Evolutionary conservation across 2,113 vertebrate species (phyloP), one percentile per base, ranked within the genome.

Genomic region (Tor tambroides): DNA sequence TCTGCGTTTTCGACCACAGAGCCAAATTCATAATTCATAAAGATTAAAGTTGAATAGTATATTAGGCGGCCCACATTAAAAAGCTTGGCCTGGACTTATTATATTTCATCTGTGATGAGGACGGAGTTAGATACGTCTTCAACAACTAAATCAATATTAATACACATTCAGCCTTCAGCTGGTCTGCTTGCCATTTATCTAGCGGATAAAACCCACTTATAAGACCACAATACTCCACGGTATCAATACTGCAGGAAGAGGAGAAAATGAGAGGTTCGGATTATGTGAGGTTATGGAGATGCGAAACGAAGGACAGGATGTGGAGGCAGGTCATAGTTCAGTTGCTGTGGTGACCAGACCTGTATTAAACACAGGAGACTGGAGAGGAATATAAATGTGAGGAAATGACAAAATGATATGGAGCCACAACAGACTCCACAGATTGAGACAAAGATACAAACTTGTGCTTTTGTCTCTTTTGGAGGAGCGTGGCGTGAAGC

Each of bases 1-100:
- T 89, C 43, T 2, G 30, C 28, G 23, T 85, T 63, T 85, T 84
- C 49, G 26, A 92, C 80, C 87, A 83, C 86, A 83, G 88, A 90
- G 83, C 87, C 87, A 86, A 86, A 94, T 94, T 94, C 93, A 93
- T 94, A 93, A 94, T 95, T 94, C 93, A 94, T 94, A 89, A 92
- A 91, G 88, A 93, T 89, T 90, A 92, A 92, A 93, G 91, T 91
- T 92, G 91, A 92, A 93, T 93, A 90, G 90, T 85, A 89, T 84
- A 92, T 93, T 88, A 93, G 91, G 89, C 65, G 86, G 84, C 12
- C 15, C 17, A 89, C 85, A 56, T 74, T 78, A 91, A 92, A 91
- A 85, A 87, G 86, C 83, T 63, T 88, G 30, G 83, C 89, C 87
- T 91, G 88, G 86, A 90, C 88, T 89, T 90, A 85, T 63, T 86